Base-by-base conservation (phyloP, 1,140 invertebrate genomes). In the Brachionus manjavacas region DNA sequence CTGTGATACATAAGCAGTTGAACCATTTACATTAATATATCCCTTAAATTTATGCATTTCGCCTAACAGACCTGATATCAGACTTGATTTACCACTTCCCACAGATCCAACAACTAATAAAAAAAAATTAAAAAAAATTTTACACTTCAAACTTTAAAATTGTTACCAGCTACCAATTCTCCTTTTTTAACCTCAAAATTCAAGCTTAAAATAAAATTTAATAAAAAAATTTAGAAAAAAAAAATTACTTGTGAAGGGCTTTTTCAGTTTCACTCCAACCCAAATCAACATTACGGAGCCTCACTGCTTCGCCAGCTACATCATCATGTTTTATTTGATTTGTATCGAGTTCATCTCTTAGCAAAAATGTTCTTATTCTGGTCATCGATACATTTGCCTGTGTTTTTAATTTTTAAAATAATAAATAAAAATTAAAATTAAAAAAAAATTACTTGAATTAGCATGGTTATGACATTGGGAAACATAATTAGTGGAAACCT, bases 11-110 rank as follows among this genome's bases (percentile, higher is more conserved):
- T 93, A 93, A 0, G 93, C 93, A 79, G 95, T 91, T 46, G 91
- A 91, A 52, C 94, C 91, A 88, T 91, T 91, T 14, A 94, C 94
- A 87, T 94, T 95, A 14, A 96, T 94, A 81, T 91, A 89, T 14
- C 84, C 84, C 23, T 95, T 95, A 16, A 92, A 86, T 90, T 93
- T 94, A 80, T 94, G 92, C 94, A 97, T 96, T 91, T 96, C 95
- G 31, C 95, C 95, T 0, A 97, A 91, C 66, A 95, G 90, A 2
- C 95, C 94, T 16, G 94, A 93, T 43, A 96, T 90, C 2, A 97
- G 90, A 35, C 95, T 96, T 87, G 93, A 95, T 91, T 97, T 97
- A 35, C 95, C 96, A 52, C 94, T 93, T 83, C 95, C 95, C 1
- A 97, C 95, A 66, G 92, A 92, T 39, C 95, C 95, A 43, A 96